phyloP scores from a whole-genome alignment of 2,888 invertebrate species.

The Dryococelus australis region DNA sequence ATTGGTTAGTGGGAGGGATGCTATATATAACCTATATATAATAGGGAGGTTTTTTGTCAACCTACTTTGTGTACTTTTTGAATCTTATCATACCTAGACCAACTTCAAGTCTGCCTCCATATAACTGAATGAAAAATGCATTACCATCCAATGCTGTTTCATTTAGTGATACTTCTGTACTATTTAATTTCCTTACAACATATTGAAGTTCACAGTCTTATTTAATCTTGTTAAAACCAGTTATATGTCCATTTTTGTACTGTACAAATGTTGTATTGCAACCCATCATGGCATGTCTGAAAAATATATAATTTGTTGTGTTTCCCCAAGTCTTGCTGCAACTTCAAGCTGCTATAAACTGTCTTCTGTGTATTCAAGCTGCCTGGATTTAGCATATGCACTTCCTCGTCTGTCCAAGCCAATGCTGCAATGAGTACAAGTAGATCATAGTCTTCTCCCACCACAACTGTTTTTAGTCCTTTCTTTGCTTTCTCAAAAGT shows the following conservation, averaged over 20 bases:
- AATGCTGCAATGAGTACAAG: slow-evolving; percentile 4
- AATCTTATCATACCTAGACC: too few relatives aligned
- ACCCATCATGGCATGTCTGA: too few relatives aligned
- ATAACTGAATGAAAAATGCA: too few relatives aligned
- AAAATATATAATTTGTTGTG: background rate
- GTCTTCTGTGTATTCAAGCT: background rate
- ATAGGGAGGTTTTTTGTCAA: too few relatives aligned
- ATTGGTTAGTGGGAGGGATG: too few relatives aligned
- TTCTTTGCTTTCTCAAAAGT: slow-evolving; percentile 19
- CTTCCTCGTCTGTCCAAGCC: slow-evolving; percentile 19
- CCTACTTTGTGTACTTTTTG: too few relatives aligned
- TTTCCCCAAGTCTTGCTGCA: background rate
- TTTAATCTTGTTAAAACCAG: background rate
- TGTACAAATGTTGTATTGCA: background rate
- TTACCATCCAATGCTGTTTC: too few relatives aligned
- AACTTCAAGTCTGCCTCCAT: too few relatives aligned
- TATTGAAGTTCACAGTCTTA: background rate
- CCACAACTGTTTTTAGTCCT: slow-evolving; percentile 21
- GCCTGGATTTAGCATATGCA: background rate
- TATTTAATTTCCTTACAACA: background rate
- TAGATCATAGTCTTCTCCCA: slow-evolving; percentile 13
- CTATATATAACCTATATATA: too few relatives aligned
- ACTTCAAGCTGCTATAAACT: background rate
- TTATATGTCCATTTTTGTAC: background rate
- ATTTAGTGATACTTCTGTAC: too few relatives aligned